Percentiles rank a stretch among this genome's conserved stretches.
These are phyloP conservation scores for Zonitis immaculata DNA, from an alignment of 2,888 invertebrate species.

Conservation along the genomic window DNA sequence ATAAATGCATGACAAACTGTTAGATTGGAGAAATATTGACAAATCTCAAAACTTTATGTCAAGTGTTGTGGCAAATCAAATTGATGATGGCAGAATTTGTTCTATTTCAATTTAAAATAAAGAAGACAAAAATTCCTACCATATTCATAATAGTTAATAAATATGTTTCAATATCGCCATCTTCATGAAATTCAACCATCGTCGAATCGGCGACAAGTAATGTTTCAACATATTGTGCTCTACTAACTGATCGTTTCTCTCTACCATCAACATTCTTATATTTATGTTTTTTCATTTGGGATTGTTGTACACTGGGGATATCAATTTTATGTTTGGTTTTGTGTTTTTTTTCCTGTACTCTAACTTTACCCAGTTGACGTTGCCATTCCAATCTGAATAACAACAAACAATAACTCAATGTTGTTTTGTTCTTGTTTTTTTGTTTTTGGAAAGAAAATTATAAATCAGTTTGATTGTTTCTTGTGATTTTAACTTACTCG, in stretches of 20 bases:
- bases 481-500: slow-evolving; percentile 35
- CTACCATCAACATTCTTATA: slow-evolving; percentile 38
- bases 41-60: no score
- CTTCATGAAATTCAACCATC: slow-evolving; percentile 81
- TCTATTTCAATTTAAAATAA: no score
- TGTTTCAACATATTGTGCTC: slow-evolving; percentile 76
- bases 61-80: no score
- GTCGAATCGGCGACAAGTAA: slow-evolving; percentile 82
- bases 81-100: no score
- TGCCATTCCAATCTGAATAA: slow-evolving; percentile 57
- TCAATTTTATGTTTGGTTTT: slow-evolving; percentile 35
- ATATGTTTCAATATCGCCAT: slow-evolving; percentile 78
- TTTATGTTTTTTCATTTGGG: slow-evolving; percentile 45
- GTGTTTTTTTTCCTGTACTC: slow-evolving; percentile 48
- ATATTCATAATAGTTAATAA: slow-evolving; percentile 91
- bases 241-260: slow-evolving; percentile 63
- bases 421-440: neutral
- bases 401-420: neutral
- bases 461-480: neutral
- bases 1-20: no score
- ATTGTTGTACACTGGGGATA: slow-evolving; percentile 42
- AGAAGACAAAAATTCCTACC: no score
- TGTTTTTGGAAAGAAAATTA: no score
- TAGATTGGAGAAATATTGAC: no score
- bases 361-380: slow-evolving; percentile 49